These are phyloP conservation scores for Brachionus rotundiformis DNA, from an alignment of 1,140 invertebrate genomes.

Conservation along the genomic window DNA sequence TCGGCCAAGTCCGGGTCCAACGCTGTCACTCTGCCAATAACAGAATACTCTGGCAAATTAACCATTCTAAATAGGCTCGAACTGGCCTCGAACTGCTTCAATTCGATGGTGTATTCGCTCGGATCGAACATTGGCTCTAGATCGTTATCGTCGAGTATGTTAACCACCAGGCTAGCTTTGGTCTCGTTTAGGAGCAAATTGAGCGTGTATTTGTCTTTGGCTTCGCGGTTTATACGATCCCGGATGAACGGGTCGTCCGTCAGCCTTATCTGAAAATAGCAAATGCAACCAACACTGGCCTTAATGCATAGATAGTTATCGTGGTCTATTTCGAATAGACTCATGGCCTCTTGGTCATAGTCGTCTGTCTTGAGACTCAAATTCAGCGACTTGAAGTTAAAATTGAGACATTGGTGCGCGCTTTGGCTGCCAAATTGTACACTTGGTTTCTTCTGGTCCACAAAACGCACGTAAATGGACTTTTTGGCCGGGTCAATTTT, in stretches of 20 bases:
- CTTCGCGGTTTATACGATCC: constrained; percentile 37
- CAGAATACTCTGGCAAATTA: neutral
- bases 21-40: constrained; percentile 29
- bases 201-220: constrained; percentile 10
- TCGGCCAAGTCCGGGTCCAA: constrained; percentile 35
- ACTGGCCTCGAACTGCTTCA: neutral
- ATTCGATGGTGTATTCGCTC: constrained; percentile 29
- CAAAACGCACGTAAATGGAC: constrained; percentile 33
- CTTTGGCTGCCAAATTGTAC: neutral
- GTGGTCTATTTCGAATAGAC: constrained; percentile 35
- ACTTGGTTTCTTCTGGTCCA: constrained; percentile 11
- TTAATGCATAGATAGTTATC: neutral
- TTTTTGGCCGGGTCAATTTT: neutral
- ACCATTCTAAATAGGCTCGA: neutral
- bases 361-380: constrained; percentile 6
- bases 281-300: neutral
- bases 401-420: neutral
- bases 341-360: constrained; percentile 7
- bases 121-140: constrained; percentile 49
- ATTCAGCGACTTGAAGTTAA: neutral
- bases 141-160: constrained; percentile 44
- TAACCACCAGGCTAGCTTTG: neutral
- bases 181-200: neutral
- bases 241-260: neutral
- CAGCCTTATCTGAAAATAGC: constrained; percentile 14